phyloP scores from a whole-genome alignment of 1,140 invertebrate species.

The Capitella teleta region DNA sequence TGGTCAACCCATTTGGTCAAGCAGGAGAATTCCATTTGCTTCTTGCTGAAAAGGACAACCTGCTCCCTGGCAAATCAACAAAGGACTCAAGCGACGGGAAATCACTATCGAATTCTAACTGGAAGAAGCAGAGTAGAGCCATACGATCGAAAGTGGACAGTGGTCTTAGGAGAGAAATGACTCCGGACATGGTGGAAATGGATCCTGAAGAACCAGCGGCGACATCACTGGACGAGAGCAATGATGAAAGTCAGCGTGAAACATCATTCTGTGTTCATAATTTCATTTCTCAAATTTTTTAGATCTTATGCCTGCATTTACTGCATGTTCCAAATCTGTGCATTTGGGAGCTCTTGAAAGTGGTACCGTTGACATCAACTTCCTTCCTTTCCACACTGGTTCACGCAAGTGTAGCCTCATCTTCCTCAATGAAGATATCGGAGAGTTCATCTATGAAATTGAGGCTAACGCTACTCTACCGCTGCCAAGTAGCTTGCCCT shows the following conservation, averaged over 20 bases:
- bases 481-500: constrained; percentile 26
- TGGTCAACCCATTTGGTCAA: constrained; percentile 33
- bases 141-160: too few relatives aligned
- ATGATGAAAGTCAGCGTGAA: too few relatives aligned
- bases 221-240: too few relatives aligned
- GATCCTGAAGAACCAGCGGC: too few relatives aligned
- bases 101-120: not conserved
- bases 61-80: constrained; percentile 10
- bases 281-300: too few relatives aligned
- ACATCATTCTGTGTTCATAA: too few relatives aligned
- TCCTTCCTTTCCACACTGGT: constrained; percentile 36
- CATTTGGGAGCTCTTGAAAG: too few relatives aligned
- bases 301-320: too few relatives aligned
- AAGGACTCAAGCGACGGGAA: not conserved
- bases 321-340: too few relatives aligned
- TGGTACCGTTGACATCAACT: constrained; percentile 25
- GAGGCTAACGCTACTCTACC: constrained; percentile 32
- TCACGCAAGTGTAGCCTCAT: constrained; percentile 35
- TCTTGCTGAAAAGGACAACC: constrained; percentile 26
- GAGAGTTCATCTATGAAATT: constrained; percentile 41
- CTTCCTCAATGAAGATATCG: constrained; percentile 35
- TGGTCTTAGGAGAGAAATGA: too few relatives aligned
- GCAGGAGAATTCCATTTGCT: constrained; percentile 32
- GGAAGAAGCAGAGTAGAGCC: not conserved
- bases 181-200: too few relatives aligned